Base-by-base conservation (phyloP, 2,888 invertebrate species). In the Dinocampus coccinellae region DNA sequence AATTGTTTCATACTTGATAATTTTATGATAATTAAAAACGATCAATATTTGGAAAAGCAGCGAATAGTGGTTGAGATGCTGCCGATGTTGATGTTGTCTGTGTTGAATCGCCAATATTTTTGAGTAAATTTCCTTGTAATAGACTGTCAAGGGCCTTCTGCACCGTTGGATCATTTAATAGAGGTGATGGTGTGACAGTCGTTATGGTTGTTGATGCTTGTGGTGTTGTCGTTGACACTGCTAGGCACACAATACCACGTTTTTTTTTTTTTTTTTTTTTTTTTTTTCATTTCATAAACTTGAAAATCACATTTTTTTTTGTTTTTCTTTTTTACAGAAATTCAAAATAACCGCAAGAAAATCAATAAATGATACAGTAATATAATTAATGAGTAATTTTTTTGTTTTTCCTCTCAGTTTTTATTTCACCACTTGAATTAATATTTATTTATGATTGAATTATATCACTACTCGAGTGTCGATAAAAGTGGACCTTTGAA, bases 81-180 rank as follows among this genome's bases (percentile, higher is more conserved):
- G 80, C 68, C 33, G 83, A 73, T 26, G 83, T 72, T 29, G 81
- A 69, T 7, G 81, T 63, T 24, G 84, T 68, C 36, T 82, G 80
- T 69, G 83, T 83, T 34, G 83, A 83, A 74, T 86, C 87, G 62
- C 87, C 85, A 70, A 90, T 89, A 79, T 83, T 89, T 84, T 90
- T 90, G 77, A 90, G 88, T 84, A 90, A 89, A 79, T 90, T 91
- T 26, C 91, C 91, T 77, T 90, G 89, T 57, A 91, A 86, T 47
- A 91, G 87, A 72, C 93, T 93, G 82, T 95, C 94, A 65, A 95
- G 88, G 0, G 95, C 95, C 87, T 93, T 94, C 87, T 94, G 92
- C 11, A 95, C 93, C 1, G 93, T 92, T 0, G 93, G 92, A 85
- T 95, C 95, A 73, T 92, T 92, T 22, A 95, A 88, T n/a, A 95